These are phyloP conservation scores for Mastigias papua DNA, from an alignment of 30 jellyfish, hydroid and myxozoan species.

Conservation along the genomic window DNA sequence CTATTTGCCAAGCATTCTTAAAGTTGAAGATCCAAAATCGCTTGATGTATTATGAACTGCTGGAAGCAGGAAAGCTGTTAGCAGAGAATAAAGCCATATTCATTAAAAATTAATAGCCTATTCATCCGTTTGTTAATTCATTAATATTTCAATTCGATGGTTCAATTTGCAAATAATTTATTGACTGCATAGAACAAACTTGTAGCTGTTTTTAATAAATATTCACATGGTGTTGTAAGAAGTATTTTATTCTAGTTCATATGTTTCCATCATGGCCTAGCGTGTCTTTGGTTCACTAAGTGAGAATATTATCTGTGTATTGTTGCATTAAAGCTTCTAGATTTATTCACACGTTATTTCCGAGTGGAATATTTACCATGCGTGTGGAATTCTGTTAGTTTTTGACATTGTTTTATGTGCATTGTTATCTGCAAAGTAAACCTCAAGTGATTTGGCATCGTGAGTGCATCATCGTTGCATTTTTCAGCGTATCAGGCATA, in stretches of 20 bases:
- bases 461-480: too few relatives aligned
- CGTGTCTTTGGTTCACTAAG: too few relatives aligned
- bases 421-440: too few relatives aligned
- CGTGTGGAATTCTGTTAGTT: too few relatives aligned
- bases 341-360: too few relatives aligned
- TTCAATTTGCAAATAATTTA: slow-evolving; percentile 1
- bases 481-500: too few relatives aligned
- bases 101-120: background rate
- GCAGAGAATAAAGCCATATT: slow-evolving; percentile 16
- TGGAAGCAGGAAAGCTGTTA: slow-evolving; percentile 12
- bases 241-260: background rate
- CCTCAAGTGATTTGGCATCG: too few relatives aligned
- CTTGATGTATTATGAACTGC: background rate
- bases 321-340: background rate
- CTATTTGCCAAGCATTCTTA: slow-evolving; percentile 1
- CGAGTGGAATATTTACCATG: too few relatives aligned
- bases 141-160: slow-evolving; percentile 16
- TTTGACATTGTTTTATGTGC: too few relatives aligned
- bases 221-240: background rate
- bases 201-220: background rate
- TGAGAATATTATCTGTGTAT: background rate
- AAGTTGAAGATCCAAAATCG: background rate
- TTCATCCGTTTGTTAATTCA: slow-evolving; percentile 17
- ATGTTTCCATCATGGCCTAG: background rate
- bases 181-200: slow-evolving; percentile 2